A percentile compares a stretch with the other conserved stretches of the same genome.
phyloP scores from a whole-genome alignment of 1,140 invertebrate genomes.

The Aporrectodea caliginosa region DNA sequence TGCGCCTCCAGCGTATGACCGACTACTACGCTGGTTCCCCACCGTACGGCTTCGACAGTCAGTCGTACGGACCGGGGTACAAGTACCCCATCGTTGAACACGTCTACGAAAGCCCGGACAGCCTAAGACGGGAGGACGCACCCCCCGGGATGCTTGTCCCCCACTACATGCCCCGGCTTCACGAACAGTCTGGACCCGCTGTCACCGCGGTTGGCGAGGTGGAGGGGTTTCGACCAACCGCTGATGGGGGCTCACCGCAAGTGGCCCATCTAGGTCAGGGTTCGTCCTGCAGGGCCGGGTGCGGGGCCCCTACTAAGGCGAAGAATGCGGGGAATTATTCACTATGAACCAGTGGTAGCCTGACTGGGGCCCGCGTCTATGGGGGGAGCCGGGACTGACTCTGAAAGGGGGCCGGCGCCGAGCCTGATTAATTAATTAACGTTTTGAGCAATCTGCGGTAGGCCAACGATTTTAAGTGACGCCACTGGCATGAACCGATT shows the following conservation, averaged over 20 bases:
- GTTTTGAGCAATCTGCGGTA: no score
- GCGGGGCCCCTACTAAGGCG: neutral
- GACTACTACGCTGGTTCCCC: neutral
- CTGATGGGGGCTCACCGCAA: neutral
- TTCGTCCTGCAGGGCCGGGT: neutral
- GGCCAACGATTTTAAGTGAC: no score
- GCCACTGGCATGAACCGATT: no score
- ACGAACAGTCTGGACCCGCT: neutral
- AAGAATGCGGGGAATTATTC: neutral
- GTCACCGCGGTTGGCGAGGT: no score
- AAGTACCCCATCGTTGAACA: conserved; percentile 11
- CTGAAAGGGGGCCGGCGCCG: no score
- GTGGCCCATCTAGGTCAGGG: neutral
- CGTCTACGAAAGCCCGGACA: conserved; percentile 22
- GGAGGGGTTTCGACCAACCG: neutral
- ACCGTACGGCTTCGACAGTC: neutral
- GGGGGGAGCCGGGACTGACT: no score
- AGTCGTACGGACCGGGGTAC: neutral
- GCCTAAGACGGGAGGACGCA: neutral
- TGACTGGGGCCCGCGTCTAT: no score
- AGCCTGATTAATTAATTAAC: no score
- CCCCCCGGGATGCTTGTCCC: neutral
- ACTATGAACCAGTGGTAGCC: neutral
- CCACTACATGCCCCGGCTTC: neutral
- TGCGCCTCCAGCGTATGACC: conserved; percentile 6